A percentile compares a stretch with the other conserved stretches of the same genome.
phyloP scores from a whole-genome alignment of 2,113 vertebrate genomes.

The Callospermophilus lateralis region DNA sequence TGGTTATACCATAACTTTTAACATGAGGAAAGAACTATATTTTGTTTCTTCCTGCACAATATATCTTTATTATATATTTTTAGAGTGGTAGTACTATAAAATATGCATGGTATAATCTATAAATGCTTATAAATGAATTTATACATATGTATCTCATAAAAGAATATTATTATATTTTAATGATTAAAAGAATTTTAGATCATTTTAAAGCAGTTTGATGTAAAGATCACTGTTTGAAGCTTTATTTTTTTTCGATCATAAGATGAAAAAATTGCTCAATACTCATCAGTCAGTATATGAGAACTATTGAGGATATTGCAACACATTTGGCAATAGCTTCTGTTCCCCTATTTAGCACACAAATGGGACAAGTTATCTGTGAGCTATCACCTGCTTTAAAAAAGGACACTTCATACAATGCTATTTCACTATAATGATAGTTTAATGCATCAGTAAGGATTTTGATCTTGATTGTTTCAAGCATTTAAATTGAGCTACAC shows the following conservation, averaged over 20 bases:
- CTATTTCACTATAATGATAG: background rate
- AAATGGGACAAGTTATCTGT: background rate
- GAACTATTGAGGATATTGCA: background rate
- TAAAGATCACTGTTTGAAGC: background rate
- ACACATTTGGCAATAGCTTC: background rate
- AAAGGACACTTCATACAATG: background rate
- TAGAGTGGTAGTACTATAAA: background rate
- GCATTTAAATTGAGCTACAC: constrained; percentile 44
- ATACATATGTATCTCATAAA: background rate
- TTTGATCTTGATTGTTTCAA: constrained; percentile 46
- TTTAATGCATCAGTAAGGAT: background rate
- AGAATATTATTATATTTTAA: background rate
- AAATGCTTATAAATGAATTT: background rate
- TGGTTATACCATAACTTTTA: background rate
- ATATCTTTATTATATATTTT: background rate
- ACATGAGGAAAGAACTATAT: background rate
- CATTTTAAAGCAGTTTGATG: background rate
- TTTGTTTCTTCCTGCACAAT: background rate
- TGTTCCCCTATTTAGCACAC: background rate
- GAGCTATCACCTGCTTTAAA: background rate
- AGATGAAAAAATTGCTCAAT: background rate
- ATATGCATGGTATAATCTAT: rapidly evolving
- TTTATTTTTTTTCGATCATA: background rate
- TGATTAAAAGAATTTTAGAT: background rate
- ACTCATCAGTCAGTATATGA: background rate